These are phyloP conservation scores for Mus caroli DNA, from an alignment of 2,797 vertebrate species.

Conservation along the genomic window DNA sequence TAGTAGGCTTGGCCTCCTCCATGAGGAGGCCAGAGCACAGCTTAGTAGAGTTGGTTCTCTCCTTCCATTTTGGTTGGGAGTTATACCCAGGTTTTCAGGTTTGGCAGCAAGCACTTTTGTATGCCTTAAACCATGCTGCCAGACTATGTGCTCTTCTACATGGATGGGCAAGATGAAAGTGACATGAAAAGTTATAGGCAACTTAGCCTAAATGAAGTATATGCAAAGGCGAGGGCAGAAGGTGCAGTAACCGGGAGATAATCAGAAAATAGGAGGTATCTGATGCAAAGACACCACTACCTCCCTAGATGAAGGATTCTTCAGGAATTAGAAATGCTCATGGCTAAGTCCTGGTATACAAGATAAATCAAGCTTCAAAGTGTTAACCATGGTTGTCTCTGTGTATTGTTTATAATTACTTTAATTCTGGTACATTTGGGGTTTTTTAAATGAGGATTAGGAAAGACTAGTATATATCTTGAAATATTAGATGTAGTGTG, in stretches of 20 bases:
- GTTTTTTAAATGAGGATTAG: constrained; percentile 30
- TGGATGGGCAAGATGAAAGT: background rate
- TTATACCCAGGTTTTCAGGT: no score
- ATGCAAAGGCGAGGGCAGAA: background rate
- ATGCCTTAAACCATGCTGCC: no score
- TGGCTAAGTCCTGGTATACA: background rate
- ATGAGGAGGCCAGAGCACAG: background rate
- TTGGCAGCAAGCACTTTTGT: background rate
- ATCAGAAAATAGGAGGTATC: background rate
- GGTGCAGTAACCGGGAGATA: background rate
- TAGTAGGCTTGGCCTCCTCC: no score
- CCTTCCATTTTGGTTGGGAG: background rate
- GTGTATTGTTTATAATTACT: constrained; percentile 2
- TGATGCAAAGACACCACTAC: background rate
- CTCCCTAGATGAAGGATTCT: background rate
- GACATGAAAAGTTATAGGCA: background rate
- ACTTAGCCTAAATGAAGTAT: background rate
- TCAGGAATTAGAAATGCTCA: background rate
- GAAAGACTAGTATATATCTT: constrained; percentile 3
- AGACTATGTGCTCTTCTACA: background rate
- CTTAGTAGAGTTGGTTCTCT: background rate
- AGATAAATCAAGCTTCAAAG: background rate
- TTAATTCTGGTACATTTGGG: constrained; percentile 27
- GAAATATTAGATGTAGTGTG: background rate
- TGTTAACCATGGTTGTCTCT: background rate